Evolutionary conservation across 53 echinoderm and acorn worm species (phyloP).

Genomic region (Holothuria scabra): DNA sequence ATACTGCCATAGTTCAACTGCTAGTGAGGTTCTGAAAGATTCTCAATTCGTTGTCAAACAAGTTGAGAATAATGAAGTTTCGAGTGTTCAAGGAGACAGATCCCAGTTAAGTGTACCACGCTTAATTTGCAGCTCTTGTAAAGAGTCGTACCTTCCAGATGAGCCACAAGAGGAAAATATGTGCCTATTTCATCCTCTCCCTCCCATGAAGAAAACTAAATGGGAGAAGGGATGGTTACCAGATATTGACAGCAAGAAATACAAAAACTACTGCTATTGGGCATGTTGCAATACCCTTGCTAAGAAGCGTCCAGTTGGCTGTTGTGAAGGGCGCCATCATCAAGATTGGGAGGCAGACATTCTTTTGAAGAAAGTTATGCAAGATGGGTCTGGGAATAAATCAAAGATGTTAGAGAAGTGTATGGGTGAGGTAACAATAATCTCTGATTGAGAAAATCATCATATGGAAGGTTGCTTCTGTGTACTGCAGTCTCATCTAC

Average conservation of each 20-base stretch:
- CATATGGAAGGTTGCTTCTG: too few species aligned
- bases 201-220: conserved; percentile 11
- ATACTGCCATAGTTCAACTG: not conserved
- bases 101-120: not conserved
- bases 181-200: conserved; percentile 25
- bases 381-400: conserved; percentile 6
- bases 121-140: conserved; percentile 8
- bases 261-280: conserved; percentile 61
- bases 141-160: conserved; percentile 17
- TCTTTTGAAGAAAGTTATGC: conserved; percentile 52
- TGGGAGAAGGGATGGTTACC: conserved; percentile 32
- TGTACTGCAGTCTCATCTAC: too few species aligned
- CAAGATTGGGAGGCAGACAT: conserved; percentile 72
- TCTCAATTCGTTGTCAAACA: conserved; percentile 5
- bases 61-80: not conserved
- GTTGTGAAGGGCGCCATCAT: conserved; percentile 69
- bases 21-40: not conserved
- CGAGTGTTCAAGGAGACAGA: not conserved
- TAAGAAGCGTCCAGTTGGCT: conserved; percentile 59
- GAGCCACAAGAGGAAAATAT: not conserved
- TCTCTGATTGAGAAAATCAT: not conserved
- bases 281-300: conserved; percentile 70
- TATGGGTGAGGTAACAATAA: conserved; percentile 3
- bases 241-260: conserved; percentile 13
- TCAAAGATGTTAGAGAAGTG: conserved; percentile 2